Conservation (phyloP, 1,140 invertebrate genomes). For the Orchestia grillus region DNA sequence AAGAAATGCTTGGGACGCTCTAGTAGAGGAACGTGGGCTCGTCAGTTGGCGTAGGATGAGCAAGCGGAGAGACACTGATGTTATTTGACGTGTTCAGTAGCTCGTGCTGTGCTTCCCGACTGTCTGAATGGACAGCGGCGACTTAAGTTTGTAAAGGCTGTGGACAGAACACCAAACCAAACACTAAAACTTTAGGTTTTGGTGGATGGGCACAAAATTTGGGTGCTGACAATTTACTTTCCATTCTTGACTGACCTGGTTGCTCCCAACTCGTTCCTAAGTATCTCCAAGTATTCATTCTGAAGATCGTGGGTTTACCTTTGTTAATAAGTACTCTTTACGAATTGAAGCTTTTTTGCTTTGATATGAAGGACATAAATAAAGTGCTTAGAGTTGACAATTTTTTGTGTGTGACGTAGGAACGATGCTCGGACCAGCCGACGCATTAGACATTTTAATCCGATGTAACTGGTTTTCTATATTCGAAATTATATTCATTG, state of each 20-base stretch:
- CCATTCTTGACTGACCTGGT: neutral
- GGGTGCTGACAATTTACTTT: neutral
- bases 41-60: neutral
- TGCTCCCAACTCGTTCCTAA: neutral
- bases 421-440: neutral
- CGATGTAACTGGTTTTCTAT: neutral
- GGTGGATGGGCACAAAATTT: neutral
- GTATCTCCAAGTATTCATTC: neutral
- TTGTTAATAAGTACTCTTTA: neutral
- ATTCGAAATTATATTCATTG: neutral
- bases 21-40: neutral
- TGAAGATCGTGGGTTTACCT: neutral
- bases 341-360: neutral
- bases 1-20: neutral
- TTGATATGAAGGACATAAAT: neutral
- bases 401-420: neutral
- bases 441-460: neutral
- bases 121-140: too few species aligned
- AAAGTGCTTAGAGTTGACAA: neutral
- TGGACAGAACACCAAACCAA: too few species aligned
- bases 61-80: neutral
- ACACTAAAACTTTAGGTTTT: neutral
- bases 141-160: neutral
- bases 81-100: neutral
- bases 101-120: too few species aligned